These are phyloP conservation scores for Danionella dracula DNA, from an alignment of 2,797 vertebrate genomes.

Conservation along the genomic window DNA sequence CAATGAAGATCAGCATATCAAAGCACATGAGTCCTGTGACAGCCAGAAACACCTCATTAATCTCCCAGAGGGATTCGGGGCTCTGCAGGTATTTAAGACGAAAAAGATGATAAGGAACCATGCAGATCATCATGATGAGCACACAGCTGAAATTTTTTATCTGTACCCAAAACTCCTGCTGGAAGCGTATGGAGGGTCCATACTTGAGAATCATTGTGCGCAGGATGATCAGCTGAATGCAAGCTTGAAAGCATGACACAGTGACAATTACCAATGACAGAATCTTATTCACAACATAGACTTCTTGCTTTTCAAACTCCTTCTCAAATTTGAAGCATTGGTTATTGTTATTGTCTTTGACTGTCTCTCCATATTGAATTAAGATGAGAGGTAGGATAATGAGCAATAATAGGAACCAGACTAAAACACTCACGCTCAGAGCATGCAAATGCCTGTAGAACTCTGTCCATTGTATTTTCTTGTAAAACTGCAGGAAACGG, in stretches of 20 bases:
- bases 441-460: constrained; percentile 73
- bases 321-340: constrained; percentile 76
- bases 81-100: constrained; percentile 71
- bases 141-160: constrained; percentile 82
- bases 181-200: constrained; percentile 52
- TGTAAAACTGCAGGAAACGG: constrained; percentile 75
- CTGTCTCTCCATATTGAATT: constrained; percentile 57
- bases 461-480: constrained; percentile 60
- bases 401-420: constrained; percentile 74
- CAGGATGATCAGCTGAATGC: constrained; percentile 70
- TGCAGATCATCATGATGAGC: constrained; percentile 78
- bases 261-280: constrained; percentile 55
- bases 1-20: constrained; percentile 80
- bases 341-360: fast-evolving
- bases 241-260: constrained; percentile 56
- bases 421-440: constrained; percentile 53
- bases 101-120: constrained; percentile 85
- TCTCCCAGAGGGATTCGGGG: fast-evolving
- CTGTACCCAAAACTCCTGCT: constrained; percentile 86
- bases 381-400: constrained; percentile 51
- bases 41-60: constrained; percentile 84
- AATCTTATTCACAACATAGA: constrained; percentile 69
- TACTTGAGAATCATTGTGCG: constrained; percentile 60
- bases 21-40: constrained; percentile 82
- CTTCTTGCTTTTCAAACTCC: fast-evolving